A percentile compares a stretch with the other conserved stretches of the same genome.
Evolutionary conservation across 2,888 invertebrate genomes (phyloP).

Genomic region (Neria commutata): DNA sequence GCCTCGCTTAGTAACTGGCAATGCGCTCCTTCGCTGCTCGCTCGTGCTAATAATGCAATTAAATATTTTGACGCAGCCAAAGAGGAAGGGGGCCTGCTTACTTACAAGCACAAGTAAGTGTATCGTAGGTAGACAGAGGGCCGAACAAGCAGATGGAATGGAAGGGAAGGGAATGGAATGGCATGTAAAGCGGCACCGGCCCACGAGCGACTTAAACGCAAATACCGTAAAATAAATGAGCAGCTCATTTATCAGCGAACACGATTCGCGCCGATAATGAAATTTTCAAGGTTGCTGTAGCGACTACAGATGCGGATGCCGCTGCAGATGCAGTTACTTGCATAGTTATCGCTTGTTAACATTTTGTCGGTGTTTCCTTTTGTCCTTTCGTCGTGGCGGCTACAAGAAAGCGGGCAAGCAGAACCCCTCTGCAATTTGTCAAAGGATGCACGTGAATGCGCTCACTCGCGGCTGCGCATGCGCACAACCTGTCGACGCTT

Average conservation of each 20-base stretch:
- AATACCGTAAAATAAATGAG: conserved; percentile 45
- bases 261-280: conserved; percentile 15
- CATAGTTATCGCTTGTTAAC: conserved; percentile 52
- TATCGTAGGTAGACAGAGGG: conserved; percentile 39
- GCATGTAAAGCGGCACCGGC: neutral
- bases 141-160: conserved; percentile 14
- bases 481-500: conserved; percentile 46
- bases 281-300: conserved; percentile 21
- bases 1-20: too few species aligned
- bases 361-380: conserved; percentile 49
- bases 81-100: conserved; percentile 4
- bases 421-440: neutral
- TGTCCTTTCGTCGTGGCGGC: conserved; percentile 1
- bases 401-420: neutral
- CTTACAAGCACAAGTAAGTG: conserved; percentile 36
- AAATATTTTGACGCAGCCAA: conserved; percentile 36
- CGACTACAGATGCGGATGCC: neutral
- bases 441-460: neutral
- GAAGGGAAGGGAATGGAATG: neutral
- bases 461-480: neutral
- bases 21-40: too few species aligned
- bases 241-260: conserved; percentile 30
- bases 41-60: conserved; percentile 56
- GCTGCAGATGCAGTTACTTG: neutral
- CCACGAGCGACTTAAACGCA: conserved; percentile 23